Conservation (phyloP, 2,113 vertebrate species). For the Tamias sibiricus region DNA sequence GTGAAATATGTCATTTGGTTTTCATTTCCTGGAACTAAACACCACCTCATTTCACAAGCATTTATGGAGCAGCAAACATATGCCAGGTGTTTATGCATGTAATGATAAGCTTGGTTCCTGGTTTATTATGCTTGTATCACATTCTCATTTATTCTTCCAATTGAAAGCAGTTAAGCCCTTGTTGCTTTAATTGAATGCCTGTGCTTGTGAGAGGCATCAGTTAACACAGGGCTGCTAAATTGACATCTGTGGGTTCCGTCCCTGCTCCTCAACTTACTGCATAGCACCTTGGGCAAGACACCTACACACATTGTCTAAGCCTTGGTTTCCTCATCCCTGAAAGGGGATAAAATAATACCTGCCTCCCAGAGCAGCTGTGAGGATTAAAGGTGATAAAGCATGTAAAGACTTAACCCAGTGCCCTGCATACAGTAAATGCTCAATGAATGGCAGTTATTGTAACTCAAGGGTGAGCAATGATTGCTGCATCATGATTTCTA, state of each 20-base stretch:
- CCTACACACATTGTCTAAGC: background rate
- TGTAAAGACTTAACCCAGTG: slow-evolving; percentile 15
- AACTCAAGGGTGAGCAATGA: background rate
- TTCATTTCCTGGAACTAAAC: slow-evolving; percentile 32
- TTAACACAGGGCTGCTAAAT: slow-evolving; percentile 18
- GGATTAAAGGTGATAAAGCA: slow-evolving; percentile 30
- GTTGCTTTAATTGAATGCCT: slow-evolving; percentile 60
- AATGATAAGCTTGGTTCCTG: slow-evolving; percentile 55
- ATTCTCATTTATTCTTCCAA: slow-evolving; percentile 34
- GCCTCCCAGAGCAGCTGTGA: background rate
- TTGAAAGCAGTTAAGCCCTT: slow-evolving; percentile 59
- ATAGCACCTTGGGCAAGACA: background rate
- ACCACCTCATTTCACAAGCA: slow-evolving; percentile 53
- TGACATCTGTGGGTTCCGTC: background rate
- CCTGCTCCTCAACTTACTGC: background rate
- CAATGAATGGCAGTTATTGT: background rate
- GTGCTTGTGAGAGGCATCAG: slow-evolving; percentile 24
- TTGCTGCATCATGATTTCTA: background rate
- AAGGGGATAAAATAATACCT: background rate
- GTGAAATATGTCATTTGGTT: slow-evolving; percentile 18
- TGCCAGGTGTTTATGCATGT: slow-evolving; percentile 37
- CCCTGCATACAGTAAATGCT: background rate
- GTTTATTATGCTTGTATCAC: slow-evolving; percentile 26
- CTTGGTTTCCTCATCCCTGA: slow-evolving; percentile 23
- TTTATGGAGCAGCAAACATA: slow-evolving; percentile 49